These are phyloP conservation scores for Hyperoodon ampullatus DNA, from an alignment of 2,113 vertebrate species.

Conservation along the genomic window DNA sequence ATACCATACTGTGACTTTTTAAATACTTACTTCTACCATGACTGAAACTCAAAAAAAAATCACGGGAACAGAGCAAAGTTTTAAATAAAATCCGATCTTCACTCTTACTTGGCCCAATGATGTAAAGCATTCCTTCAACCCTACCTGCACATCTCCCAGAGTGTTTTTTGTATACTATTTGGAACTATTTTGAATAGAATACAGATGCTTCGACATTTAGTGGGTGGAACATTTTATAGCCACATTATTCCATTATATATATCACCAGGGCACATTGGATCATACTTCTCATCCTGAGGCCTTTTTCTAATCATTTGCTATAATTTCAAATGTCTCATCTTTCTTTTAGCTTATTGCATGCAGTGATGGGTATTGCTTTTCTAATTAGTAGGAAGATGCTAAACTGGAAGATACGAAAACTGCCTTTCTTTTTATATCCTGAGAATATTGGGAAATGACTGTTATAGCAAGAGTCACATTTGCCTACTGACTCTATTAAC, in stretches of 20 bases:
- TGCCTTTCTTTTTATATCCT: slow-evolving; percentile 11
- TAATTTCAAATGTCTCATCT: slow-evolving; percentile 74
- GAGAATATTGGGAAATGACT: neutral
- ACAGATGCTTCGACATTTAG: slow-evolving; percentile 47
- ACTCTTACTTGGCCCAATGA: neutral
- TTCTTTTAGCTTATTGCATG: slow-evolving; percentile 76
- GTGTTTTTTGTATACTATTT: slow-evolving; percentile 43
- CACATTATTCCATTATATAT: slow-evolving; percentile 42
- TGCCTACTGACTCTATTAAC: slow-evolving; percentile 26
- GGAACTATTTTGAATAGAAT: slow-evolving; percentile 58
- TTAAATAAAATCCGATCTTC: slow-evolving; percentile 24
- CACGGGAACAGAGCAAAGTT: neutral
- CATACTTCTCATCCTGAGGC: slow-evolving; percentile 49
- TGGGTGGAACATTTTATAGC: neutral
- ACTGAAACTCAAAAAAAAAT: slow-evolving; percentile 54
- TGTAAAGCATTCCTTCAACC: neutral
- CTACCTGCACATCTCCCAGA: neutral
- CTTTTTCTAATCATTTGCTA: slow-evolving; percentile 68
- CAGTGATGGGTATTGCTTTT: slow-evolving; percentile 64
- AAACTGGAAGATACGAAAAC: slow-evolving; percentile 38
- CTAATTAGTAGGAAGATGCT: slow-evolving; percentile 57
- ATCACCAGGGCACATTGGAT: slow-evolving; percentile 42
- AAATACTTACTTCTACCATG: slow-evolving; percentile 50
- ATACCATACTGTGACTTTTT: slow-evolving; percentile 46
- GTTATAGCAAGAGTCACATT: slow-evolving; percentile 31